Evolutionary conservation across 2,113 vertebrate species (phyloP), one percentile per base, ranked within the genome.

Genomic region (Baryphthengus martii): DNA sequence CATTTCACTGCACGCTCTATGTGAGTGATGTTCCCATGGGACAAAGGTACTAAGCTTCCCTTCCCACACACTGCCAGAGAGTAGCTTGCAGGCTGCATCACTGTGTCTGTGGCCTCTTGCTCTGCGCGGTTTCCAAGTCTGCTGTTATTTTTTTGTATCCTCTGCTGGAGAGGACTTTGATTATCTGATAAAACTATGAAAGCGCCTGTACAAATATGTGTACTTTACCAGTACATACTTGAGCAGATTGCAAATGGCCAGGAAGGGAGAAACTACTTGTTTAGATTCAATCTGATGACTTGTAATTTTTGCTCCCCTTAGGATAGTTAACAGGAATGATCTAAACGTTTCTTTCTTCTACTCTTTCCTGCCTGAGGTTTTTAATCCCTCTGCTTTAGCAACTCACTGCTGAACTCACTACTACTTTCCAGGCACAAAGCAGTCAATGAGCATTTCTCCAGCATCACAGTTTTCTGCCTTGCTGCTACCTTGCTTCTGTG

Each of bases 1-100:
- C 26, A 18, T 45, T 44, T 84, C 72, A 81, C 59, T 39, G 26
- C 39, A 23, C 0, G 0, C 3, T 80, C 50, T 29, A 0, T 8
- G 23, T 44, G n/a, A 83, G 33, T 0, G 0, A 28, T 26, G 35
- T 10, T 71, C 10, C n/a, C 33, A 3, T 7, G 5, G 39, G 68
- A 59, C 0, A 0, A 71, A 67, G 50, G 45, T 39, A 35, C 35
- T 21, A 8, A 47, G 28, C 25, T 82, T 39, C 13, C 8, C 23
- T 55, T 78, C 17, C 59, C 33, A 5, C 0, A 0, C 0, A 2
- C 13, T 45, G 24, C 14, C 19, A 8, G n/a, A 39, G 13, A 35
- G 37, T 2, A 7, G 15, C 55, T 76, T 35, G 26, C 59, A 58
- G 72, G 26, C 59, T 74, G 33, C 44, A 11, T 37, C 6, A 0